phyloP scores from a whole-genome alignment of 2,888 invertebrate species.

The Norana najaformis region DNA sequence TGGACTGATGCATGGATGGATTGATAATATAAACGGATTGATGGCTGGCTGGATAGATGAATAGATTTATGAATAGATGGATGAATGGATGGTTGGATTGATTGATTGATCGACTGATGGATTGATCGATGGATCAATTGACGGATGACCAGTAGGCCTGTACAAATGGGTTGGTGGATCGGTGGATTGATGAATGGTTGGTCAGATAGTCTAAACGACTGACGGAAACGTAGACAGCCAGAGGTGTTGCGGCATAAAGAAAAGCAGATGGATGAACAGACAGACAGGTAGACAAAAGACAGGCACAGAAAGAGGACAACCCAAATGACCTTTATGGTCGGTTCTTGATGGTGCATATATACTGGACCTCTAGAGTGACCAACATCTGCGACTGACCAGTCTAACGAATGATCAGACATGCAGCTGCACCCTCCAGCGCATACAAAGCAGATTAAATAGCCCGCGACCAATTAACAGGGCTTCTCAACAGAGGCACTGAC shows the following conservation, averaged over 20 bases:
- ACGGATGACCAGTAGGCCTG: neutral
- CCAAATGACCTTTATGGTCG: neutral
- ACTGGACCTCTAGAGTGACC: neutral
- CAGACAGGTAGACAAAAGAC: neutral
- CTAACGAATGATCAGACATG: neutral
- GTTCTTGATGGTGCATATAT: neutral
- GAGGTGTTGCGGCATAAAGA: neutral
- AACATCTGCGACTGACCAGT: neutral
- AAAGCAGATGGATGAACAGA: neutral
- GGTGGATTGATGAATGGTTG: neutral
- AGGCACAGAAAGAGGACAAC: neutral
- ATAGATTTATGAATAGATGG: neutral
- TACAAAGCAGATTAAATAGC: neutral
- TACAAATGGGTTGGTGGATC: neutral
- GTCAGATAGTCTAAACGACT: neutral
- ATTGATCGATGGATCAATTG: neutral
- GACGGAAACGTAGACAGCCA: neutral
- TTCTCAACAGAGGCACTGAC: neutral
- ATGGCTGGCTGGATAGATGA: no score
- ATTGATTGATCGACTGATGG: neutral
- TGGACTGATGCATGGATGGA: neutral
- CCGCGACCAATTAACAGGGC: neutral
- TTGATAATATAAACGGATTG: no score
- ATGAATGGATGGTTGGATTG: no score
- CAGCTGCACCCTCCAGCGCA: neutral